Evolutionary conservation across 1,140 invertebrate genomes (phyloP), one percentile per base, ranked within the genome.

Genomic region (Aphidius gifuensis): DNA sequence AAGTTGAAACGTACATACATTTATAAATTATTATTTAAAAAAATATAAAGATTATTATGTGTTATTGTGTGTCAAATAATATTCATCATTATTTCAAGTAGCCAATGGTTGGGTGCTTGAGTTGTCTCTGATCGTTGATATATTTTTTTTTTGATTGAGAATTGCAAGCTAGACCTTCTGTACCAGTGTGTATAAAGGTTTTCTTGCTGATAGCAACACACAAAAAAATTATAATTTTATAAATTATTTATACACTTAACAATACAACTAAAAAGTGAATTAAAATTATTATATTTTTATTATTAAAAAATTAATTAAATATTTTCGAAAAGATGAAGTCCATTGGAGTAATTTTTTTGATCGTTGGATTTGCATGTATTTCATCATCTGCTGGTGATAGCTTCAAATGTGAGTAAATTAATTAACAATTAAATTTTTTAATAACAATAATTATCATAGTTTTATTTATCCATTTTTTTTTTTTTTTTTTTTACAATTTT

Each of bases 101-200:
- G 58, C 67, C 60, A 60, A 68, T 66, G 64, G 65, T 54, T 58
- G 42, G 43, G 38, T 43, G 46, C 21, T 58, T 40, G 58, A 50
- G 38, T 49, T 40, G 42, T 39, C 42, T 57, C 40, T 16, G 40
- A 38, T 62, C 61, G 45, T 63, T 63, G 55, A 63, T 50, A 53
- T 55, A 66, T 58, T 66, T 16, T 16, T 16, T 16, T 61, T 44
- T 64, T 61, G 62, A 58, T 59, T 54, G 57, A 62, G 32, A 38
- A 21, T 51, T 58, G n/a, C n/a, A 39, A 58, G 69, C 45, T 67
- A 64, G 77, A 85, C 89, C 90, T 92, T 92, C 90, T 92, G 85
- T 88, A 84, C 89, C 90, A 92, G 90, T 91, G 90, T 83, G 90
- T 90, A 88, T 91, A 92, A 92, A 92, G 89, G 90, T 85, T 82